These are phyloP conservation scores for Porphyrio hochstetteri DNA, from an alignment of 2,113 vertebrate genomes.

Conservation along the genomic window DNA sequence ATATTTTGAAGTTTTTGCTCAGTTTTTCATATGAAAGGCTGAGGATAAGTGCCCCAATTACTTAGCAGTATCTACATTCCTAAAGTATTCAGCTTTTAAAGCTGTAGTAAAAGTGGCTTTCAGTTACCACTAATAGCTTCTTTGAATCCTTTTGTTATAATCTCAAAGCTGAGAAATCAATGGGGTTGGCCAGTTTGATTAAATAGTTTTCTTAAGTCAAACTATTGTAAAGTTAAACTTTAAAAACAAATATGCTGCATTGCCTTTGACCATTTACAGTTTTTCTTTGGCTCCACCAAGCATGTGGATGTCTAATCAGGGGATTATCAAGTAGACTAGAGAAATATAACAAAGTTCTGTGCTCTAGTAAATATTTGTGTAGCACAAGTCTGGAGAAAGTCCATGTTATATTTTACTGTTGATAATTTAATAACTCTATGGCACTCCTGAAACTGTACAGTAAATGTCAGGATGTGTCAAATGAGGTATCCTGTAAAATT, in stretches of 20 bases:
- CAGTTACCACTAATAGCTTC: slow-evolving; percentile 57
- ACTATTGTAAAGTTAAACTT: slow-evolving; percentile 68
- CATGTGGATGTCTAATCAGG: slow-evolving; percentile 74
- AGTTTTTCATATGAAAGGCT: slow-evolving; percentile 39
- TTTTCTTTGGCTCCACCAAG: slow-evolving; percentile 70
- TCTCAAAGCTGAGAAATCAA: slow-evolving; percentile 70
- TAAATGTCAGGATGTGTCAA: slow-evolving; percentile 59
- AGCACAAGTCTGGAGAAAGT: slow-evolving; percentile 72
- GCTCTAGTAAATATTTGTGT: slow-evolving; percentile 79
- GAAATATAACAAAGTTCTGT: slow-evolving; percentile 77
- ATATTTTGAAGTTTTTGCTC: slow-evolving; percentile 11
- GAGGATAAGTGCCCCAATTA: slow-evolving; percentile 7
- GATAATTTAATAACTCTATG: slow-evolving; percentile 75
- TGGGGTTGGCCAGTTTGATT: slow-evolving; percentile 66
- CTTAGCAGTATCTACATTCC: slow-evolving; percentile 27
- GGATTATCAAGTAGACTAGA: slow-evolving; percentile 80
- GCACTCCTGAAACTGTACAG: slow-evolving; percentile 65
- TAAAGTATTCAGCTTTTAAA: slow-evolving; percentile 23
- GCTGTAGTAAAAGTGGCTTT: slow-evolving; percentile 57
- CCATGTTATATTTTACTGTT: slow-evolving; percentile 70
- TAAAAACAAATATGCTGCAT: slow-evolving; percentile 66
- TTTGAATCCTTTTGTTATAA: slow-evolving; percentile 67
- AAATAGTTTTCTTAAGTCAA: slow-evolving; percentile 65
- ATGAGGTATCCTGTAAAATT: slow-evolving; percentile 34
- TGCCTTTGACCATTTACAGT: slow-evolving; percentile 66